Evolutionary conservation across 1,140 invertebrate genomes (phyloP).

Genomic region (Hyphantria cunea): DNA sequence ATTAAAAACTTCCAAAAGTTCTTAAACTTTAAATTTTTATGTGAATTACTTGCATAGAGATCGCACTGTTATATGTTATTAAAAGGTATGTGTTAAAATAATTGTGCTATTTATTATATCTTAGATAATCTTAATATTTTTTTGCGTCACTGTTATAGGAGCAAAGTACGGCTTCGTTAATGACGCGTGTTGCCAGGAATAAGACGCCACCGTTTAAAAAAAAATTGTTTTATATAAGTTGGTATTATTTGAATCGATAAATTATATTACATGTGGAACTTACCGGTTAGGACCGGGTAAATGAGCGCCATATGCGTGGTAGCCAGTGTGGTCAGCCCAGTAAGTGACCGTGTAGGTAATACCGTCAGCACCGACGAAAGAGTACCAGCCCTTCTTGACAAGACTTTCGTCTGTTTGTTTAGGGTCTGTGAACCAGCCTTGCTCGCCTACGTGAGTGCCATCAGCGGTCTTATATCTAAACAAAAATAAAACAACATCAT

Average conservation of each 20-base stretch:
- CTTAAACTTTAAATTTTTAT: too few species aligned
- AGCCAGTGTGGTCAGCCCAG: constrained; percentile 84
- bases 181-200: too few species aligned
- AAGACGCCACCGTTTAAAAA: too few species aligned
- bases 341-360: constrained; percentile 87
- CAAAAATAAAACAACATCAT: constrained; percentile 2
- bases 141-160: too few species aligned
- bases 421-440: constrained; percentile 77
- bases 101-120: background rate
- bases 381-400: constrained; percentile 85
- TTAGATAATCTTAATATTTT: too few species aligned
- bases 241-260: too few species aligned
- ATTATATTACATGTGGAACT: too few species aligned
- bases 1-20: too few species aligned
- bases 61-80: background rate
- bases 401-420: constrained; percentile 80
- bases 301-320: constrained; percentile 87
- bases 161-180: too few species aligned
- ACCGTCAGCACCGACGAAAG: constrained; percentile 83
- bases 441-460: constrained; percentile 71
- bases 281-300: constrained; percentile 85
- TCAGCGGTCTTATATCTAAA: constrained; percentile 69
- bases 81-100: background rate
- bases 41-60: too few species aligned
- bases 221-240: too few species aligned